Conservation (phyloP, 1,140 invertebrate genomes). For the Cataglyphis hispanica region DNA sequence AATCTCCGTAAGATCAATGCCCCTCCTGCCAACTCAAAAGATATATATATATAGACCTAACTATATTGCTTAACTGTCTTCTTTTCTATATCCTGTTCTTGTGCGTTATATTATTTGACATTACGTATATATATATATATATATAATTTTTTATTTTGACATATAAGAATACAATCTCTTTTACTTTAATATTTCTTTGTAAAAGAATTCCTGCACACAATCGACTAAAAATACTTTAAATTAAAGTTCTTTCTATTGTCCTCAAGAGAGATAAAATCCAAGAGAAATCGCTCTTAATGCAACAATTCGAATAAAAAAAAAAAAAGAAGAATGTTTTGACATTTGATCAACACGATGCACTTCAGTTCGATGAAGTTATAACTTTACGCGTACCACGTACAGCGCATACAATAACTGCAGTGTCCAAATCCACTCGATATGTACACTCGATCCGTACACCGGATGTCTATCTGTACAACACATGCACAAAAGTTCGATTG, state of each 20-base stretch:
- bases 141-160: not conserved
- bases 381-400: slow-evolving; percentile 37
- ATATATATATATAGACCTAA: not conserved
- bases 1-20: slow-evolving; percentile 38
- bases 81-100: not conserved
- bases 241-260: not conserved
- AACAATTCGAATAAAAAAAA: not conserved
- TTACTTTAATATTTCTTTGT: not conserved
- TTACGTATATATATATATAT: not conserved
- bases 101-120: not conserved
- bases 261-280: not conserved
- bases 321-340: not conserved
- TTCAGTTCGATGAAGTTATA: not conserved
- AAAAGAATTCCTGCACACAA: not conserved
- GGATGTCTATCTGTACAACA: slow-evolving; percentile 12
- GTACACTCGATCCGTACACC: slow-evolving; percentile 15
- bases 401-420: slow-evolving; percentile 20
- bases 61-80: slow-evolving; percentile 25
- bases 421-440: slow-evolving; percentile 18
- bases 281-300: not conserved
- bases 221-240: not conserved
- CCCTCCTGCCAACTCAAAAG: slow-evolving; percentile 9
- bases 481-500: slow-evolving; percentile 53
- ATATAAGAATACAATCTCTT: not conserved
- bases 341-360: not conserved